These are phyloP conservation scores for Helicoverpa armigera DNA, from an alignment of 1,140 invertebrate genomes.

Conservation along the genomic window DNA sequence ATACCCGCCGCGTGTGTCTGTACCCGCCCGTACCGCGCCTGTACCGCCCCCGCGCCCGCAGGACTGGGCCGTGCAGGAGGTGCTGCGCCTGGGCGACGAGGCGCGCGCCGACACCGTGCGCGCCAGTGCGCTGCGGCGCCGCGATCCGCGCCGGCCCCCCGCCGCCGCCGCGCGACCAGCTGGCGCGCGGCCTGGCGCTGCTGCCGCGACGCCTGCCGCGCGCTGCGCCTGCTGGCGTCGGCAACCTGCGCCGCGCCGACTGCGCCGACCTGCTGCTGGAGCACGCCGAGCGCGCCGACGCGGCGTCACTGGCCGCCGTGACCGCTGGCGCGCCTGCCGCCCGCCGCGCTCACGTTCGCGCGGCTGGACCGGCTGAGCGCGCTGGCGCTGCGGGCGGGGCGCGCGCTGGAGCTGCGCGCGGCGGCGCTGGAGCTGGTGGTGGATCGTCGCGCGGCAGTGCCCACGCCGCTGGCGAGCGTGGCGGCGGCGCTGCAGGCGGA, in stretches of 20 bases:
- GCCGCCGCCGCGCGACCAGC: slow-evolving; percentile 41
- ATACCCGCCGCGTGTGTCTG: background rate
- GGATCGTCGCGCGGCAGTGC: slow-evolving; percentile 54
- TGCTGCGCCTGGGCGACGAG: slow-evolving; percentile 50
- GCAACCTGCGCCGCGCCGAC: slow-evolving; percentile 59
- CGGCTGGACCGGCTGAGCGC: slow-evolving; percentile 50
- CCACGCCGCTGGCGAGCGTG: slow-evolving; percentile 63
- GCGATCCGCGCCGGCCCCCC: slow-evolving; percentile 43
- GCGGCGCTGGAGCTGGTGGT: slow-evolving; percentile 36
- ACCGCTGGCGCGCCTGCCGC: slow-evolving; percentile 42
- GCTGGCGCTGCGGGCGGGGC: too few species aligned
- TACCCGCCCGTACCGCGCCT: background rate
- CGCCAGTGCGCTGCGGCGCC: slow-evolving; percentile 51
- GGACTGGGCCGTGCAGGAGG: slow-evolving; percentile 24
- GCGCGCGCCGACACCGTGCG: slow-evolving; percentile 27
- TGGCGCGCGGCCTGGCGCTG: slow-evolving; percentile 52
- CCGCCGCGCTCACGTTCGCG: slow-evolving; percentile 11
- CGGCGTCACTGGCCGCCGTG: slow-evolving; percentile 41
- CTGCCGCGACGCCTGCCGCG: slow-evolving; percentile 62
- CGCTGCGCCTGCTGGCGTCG: slow-evolving; percentile 61
- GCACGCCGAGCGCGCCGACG: slow-evolving; percentile 54
- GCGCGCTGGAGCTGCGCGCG: too few species aligned
- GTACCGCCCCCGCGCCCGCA: background rate
- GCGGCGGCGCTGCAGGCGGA: background rate
- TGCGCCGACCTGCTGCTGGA: slow-evolving; percentile 60